Evolutionary conservation across 2,888 invertebrate species (phyloP), one percentile per base, ranked within the genome.

Genomic region (Malacosoma neustria): DNA sequence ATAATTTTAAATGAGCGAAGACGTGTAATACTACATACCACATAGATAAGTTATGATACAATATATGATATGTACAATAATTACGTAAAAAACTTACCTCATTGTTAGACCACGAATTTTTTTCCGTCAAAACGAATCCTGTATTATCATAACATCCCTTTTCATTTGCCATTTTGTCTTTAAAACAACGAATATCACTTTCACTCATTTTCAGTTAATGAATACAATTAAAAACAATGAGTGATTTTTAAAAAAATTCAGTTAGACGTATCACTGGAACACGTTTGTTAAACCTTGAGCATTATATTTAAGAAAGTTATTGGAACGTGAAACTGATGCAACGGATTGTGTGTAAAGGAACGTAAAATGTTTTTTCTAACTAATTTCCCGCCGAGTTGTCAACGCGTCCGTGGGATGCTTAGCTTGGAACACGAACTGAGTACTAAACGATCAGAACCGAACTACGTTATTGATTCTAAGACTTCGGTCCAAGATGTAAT

Each of bases 101-200:
- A 41, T 51, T 49, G 33, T 51, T 40, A 39, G 51, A 54, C 66
- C 63, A 70, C 37, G 60, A 47, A 55, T 67, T 64, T 54, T 76
- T 73, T 46, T 82, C 84, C 3, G 73, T 65, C 57, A 73, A 59
- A 45, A 73, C 69, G 56, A 75, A 84, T 32, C 69, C 85, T 5
- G 69, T 58, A 49, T 84, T 84, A 44, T 76, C 75, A 41, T 72
- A 79, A 40, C 70, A 61, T 51, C 61, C 56, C 44, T 67, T 70
- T 36, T 65, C 65, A 38, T 61, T 61, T 29, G 58, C 52, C 51
- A 58, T 60, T 56, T 58, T 65, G 41, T 40, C 51, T 45, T 22
- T 44, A 51, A 33, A 44, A 46, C 14, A 48, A 44, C 13, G 32
- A 13, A 29, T 31, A 31, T 34, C 32, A 29, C 13, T 13, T 33